Base-by-base conservation (phyloP, 1,140 invertebrate species). In the Homalodisca vitripennis region DNA sequence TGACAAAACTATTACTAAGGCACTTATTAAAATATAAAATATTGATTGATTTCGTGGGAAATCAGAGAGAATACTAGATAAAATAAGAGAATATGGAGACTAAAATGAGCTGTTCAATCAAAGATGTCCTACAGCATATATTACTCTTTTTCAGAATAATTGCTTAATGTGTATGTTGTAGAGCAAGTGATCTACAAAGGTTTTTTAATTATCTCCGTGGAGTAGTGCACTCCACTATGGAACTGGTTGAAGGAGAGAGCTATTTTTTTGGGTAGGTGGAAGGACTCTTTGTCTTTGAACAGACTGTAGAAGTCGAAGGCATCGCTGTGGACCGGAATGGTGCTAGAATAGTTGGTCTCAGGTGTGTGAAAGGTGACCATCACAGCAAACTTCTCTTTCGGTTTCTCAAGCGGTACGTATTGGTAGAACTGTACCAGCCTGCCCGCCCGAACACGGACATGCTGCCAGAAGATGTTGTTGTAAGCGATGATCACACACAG, bases 381-480 rank as follows among this genome's bases (percentile, higher is more conserved):
- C n/a, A 51, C 48, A 14, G 6, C 17, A 51, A 51, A 51, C 48
- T 20, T 51, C n/a, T 10, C 48, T 51, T 6, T 51, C 48, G 48
- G 48, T 51, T 51, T 51, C 22, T 51, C 48, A 14, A 51, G 17
- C 3, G 48, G 48, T 20, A 51, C 48, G n/a, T 51, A 51, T 22
- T 51, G 48, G n/a, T 51, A 51, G 2, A 51, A 51, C 48, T 51
- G 48, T 14, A 51, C 14, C 6, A 51, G 14, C 6, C 48, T 3
- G 22, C 22, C 22, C 3, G 3, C 22, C 22, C 48, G 14, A 51
- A 3, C 3, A 14, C n/a, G 17, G 17, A 22, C 22, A 20, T 51
- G 48, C n/a, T 51, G 48, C 48, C 48, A 51, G n/a, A 51, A 20
- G 22, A 51, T 51, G n/a, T 51, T 51, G n/a, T 51, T 51, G n/a